These are phyloP conservation scores for Lethrus apterus DNA, from an alignment of 1,140 invertebrate species.

Conservation along the genomic window DNA sequence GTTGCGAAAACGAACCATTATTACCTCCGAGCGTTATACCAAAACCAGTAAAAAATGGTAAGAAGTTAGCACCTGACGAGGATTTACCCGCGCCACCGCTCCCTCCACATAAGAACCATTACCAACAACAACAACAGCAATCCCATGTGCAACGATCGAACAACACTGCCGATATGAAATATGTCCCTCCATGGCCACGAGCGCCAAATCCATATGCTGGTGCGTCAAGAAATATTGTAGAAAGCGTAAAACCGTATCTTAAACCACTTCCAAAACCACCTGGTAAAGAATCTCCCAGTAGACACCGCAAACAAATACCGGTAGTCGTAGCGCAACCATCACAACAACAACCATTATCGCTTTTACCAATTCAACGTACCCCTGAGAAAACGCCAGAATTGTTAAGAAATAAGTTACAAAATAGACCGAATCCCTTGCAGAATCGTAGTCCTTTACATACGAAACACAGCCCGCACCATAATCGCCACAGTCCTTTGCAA, in stretches of 20 bases:
- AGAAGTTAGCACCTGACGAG: slow-evolving; percentile 40
- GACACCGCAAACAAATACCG: slow-evolving; percentile 29
- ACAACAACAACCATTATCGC: slow-evolving; percentile 22
- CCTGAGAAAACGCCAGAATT: slow-evolving; percentile 29
- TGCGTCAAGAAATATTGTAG: slow-evolving; percentile 22
- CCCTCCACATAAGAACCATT: slow-evolving; percentile 46
- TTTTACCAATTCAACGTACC: slow-evolving; percentile 31
- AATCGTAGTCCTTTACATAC: slow-evolving; percentile 38
- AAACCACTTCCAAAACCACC: slow-evolving; percentile 53
- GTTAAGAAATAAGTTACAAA: slow-evolving; percentile 31
- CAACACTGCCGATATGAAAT: slow-evolving; percentile 33
- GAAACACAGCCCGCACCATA: slow-evolving; percentile 29
- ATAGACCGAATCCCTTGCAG: slow-evolving; percentile 36
- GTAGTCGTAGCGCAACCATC: slow-evolving; percentile 22
- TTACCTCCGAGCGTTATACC: slow-evolving; percentile 45
- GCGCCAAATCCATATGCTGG: slow-evolving; percentile 43
- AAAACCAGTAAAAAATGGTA: slow-evolving; percentile 18
- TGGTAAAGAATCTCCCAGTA: slow-evolving; percentile 38
- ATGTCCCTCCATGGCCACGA: slow-evolving; percentile 50
- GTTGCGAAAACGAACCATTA: slow-evolving; percentile 59
- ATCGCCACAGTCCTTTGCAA: slow-evolving; percentile 40
- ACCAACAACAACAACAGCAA: slow-evolving; percentile 37
- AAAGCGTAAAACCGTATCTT: slow-evolving; percentile 44
- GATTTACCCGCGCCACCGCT: slow-evolving; percentile 48
- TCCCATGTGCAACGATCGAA: slow-evolving; percentile 18